Evolutionary conservation across 2,797 vertebrate genomes (phyloP), one percentile per base, ranked within the genome.

Genomic region (Lacerta agilis): DNA sequence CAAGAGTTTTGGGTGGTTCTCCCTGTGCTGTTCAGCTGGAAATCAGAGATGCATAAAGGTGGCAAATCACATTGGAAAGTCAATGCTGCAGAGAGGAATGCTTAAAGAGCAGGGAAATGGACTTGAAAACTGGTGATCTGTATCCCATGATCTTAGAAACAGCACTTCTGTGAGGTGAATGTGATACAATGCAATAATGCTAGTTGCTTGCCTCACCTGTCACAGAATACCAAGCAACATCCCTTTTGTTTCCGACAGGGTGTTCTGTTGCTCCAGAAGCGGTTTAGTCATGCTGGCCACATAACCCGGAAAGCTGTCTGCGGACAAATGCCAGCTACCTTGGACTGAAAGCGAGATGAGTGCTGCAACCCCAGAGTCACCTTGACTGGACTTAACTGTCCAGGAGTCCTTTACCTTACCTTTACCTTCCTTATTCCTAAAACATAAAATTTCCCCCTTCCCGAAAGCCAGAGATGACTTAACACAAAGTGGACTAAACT

Each of bases 11-110:
- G 38, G 33, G 66, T 79, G 90, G 25, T 79, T 55, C 41, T 84
- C 85, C 72, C 55, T 79, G 25, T 6, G 87, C 29, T 58, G 87
- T 87, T 86, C 25, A 90, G 55, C 55, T 94, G 88, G 85, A 80
- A 43, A 85, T 58, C 92, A 92, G 91, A 82, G 73, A 8, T 89
- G 64, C 41, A 18, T 25, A n/a, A 86, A 27, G 20, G 41, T 20
- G 81, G 69, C 25, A 90, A 75, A 80, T 82, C 49, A n/a, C 1
- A 23, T 27, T 4, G 58, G 61, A 86, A 88, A 83, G 25, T 55
- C 83, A 45, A 33, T 83, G 83, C 25, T 8, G 29, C 0, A 38
- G 45, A 79, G 0, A 86, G 73, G 80, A 61, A 87, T 55, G 55
- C 45, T 33, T 91, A 67, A 69, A 25, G 13, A 67, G 1, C 8